Conservation (phyloP, 2,113 vertebrate genomes). For the Aleadryas rufinucha region DNA sequence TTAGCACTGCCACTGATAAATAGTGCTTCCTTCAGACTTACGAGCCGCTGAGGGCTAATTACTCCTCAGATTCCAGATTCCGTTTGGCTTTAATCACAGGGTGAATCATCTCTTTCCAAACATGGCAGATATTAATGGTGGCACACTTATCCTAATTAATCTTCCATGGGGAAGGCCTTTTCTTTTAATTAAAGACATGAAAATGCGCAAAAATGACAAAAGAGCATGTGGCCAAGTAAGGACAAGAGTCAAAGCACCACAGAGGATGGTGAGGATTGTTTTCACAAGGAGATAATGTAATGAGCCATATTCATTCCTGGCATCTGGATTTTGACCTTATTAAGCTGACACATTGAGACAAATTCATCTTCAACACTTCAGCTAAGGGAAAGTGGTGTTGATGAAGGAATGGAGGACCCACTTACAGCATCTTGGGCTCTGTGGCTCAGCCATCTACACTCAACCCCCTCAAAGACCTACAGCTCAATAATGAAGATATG, state of each 20-base stretch:
- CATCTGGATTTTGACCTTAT: conserved; percentile 34
- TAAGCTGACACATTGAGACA: neutral
- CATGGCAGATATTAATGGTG: conserved; percentile 65
- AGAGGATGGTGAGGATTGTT: neutral
- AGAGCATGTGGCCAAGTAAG: neutral
- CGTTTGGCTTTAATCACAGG: conserved; percentile 79
- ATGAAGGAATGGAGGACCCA: neutral
- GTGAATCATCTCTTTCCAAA: conserved; percentile 77
- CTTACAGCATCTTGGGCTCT: neutral
- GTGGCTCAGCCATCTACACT: neutral
- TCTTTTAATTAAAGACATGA: conserved; percentile 66
- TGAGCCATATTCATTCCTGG: conserved; percentile 1
- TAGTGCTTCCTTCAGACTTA: conserved; percentile 65
- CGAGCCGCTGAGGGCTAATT: conserved; percentile 79
- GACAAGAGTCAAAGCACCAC: neutral
- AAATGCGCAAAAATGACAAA: conserved; percentile 54
- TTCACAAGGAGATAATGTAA: neutral
- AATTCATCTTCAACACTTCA: neutral
- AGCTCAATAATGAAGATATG: neutral
- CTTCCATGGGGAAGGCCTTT: conserved; percentile 48
- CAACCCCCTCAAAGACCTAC: neutral
- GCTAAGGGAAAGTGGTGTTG: neutral
- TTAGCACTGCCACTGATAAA: conserved; percentile 69
- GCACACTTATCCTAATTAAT: conserved; percentile 65
- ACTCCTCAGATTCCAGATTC: conserved; percentile 75